Evolutionary conservation across 1,140 invertebrate species (phyloP).

Genomic region (Leguminivora glycinivorella): DNA sequence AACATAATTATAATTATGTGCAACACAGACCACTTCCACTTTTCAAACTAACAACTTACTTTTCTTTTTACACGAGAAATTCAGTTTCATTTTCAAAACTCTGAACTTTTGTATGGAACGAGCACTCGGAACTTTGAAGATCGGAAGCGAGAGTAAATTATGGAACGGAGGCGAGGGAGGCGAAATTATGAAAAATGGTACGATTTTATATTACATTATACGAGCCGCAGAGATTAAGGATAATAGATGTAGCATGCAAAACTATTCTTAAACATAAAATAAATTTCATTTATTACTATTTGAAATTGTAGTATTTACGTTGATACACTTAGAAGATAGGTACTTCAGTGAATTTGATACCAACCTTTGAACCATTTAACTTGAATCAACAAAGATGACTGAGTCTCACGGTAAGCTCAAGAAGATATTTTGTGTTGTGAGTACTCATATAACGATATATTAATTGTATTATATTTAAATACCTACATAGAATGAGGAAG

Average conservation of each 20-base stretch:
- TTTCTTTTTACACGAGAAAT: neutral
- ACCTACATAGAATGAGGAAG: too few relatives aligned
- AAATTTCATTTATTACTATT: too few relatives aligned
- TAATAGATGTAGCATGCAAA: neutral
- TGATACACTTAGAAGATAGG: too few relatives aligned
- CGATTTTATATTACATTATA: slow-evolving; percentile 21
- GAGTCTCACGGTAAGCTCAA: too few relatives aligned
- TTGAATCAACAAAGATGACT: too few relatives aligned
- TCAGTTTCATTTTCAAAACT: neutral
- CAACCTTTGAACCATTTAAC: too few relatives aligned
- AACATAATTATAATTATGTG: neutral
- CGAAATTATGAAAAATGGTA: slow-evolving; percentile 27
- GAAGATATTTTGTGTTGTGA: too few relatives aligned
- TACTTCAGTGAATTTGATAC: too few relatives aligned
- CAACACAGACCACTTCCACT: too few relatives aligned
- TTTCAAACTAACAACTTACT: neutral
- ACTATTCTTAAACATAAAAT: neutral
- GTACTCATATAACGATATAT: too few relatives aligned
- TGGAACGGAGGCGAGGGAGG: slow-evolving; percentile 14
- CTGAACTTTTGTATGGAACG: slow-evolving; percentile 11
- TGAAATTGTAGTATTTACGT: too few relatives aligned
- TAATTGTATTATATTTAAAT: too few relatives aligned
- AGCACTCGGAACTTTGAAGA: neutral
- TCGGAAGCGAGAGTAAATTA: slow-evolving; percentile 20
- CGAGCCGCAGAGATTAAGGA: neutral